A percentile compares a stretch with the other conserved stretches of the same genome.
Evolutionary conservation across 35 echinoderm and acorn worm species (phyloP).

Genomic region (Eucidaris tribuloides): DNA sequence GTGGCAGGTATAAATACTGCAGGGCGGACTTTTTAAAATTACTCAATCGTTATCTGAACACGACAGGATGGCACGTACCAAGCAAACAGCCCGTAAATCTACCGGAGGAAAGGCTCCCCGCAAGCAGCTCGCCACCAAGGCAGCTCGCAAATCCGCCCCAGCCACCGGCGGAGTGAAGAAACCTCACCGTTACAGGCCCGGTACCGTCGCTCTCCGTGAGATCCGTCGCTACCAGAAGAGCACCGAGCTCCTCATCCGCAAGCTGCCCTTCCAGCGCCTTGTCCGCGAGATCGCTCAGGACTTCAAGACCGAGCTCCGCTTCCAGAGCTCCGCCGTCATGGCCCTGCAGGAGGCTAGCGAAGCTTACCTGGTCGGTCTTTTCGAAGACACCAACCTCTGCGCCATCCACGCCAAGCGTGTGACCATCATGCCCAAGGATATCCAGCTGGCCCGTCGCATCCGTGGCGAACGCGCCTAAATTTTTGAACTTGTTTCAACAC

Average conservation of each 20-base stretch:
- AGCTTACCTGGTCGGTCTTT: constrained; percentile 81
- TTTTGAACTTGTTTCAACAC: background rate
- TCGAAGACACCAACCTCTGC: constrained; percentile 83
- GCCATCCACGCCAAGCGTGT: constrained; percentile 67
- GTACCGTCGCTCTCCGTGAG: constrained; percentile 76
- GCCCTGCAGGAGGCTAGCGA: constrained; percentile 77
- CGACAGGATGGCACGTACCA: constrained; percentile 70
- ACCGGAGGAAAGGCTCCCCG: constrained; percentile 86
- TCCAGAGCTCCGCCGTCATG: constrained; percentile 72
- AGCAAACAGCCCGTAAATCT: constrained; percentile 94
- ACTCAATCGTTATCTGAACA: background rate
- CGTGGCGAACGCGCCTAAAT: constrained; percentile 57
- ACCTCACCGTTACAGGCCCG: constrained; percentile 68
- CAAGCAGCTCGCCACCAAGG: constrained; percentile 94
- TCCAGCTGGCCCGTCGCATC: constrained; percentile 57
- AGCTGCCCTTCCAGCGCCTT: constrained; percentile 82
- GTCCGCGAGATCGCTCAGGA: constrained; percentile 85
- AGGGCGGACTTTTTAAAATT: background rate
- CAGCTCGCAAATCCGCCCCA: constrained; percentile 77
- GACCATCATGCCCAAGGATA: constrained; percentile 63
- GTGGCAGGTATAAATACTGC: background rate
- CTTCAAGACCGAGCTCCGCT: constrained; percentile 85
- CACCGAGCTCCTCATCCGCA: constrained; percentile 80
- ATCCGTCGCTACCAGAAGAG: constrained; percentile 91
- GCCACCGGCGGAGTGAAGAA: constrained; percentile 77